Evolutionary conservation across 2,888 invertebrate genomes (phyloP).

Genomic region (Leptopilina myrica): DNA sequence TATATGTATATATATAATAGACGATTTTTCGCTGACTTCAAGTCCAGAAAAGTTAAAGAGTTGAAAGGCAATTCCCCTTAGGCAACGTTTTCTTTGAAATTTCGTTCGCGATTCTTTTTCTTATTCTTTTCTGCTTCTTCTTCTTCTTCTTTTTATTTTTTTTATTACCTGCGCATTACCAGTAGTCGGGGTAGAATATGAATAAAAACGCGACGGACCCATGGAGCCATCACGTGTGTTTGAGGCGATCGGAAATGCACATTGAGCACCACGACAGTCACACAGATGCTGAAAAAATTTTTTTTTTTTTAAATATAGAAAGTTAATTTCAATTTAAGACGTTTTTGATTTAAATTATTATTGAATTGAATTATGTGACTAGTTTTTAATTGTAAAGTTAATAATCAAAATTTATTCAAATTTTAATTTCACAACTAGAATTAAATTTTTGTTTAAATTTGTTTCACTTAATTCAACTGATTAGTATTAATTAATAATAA

Average conservation of each 20-base stretch:
- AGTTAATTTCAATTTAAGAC: constrained; percentile 2
- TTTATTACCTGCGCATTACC: constrained; percentile 87
- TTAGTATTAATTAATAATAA: too few species aligned
- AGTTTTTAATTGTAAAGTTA: too few species aligned
- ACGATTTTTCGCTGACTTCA: constrained; percentile 21
- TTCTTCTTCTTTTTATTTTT: not conserved
- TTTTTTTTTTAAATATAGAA: not conserved
- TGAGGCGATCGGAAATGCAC: constrained; percentile 98
- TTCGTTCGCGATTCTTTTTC: constrained; percentile 17
- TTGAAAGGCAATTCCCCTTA: constrained; percentile 19
- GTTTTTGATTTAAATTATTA: not conserved
- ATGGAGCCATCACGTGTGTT: constrained; percentile 98
- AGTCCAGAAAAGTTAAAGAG: constrained; percentile 2
- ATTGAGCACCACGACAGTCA: constrained; percentile 97
- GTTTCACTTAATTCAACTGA: too few species aligned
- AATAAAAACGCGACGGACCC: constrained; percentile 97
- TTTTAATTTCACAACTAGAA: too few species aligned
- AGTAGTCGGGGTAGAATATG: constrained; percentile 96
- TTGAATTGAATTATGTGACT: too few species aligned
- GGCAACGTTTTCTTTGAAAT: constrained; percentile 30
- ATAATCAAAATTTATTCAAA: too few species aligned
- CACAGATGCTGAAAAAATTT: constrained; percentile 85
- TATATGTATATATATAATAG: constrained; percentile 6
- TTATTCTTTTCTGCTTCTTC: constrained; percentile 5
- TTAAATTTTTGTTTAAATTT: too few species aligned